Evolutionary conservation across 30 jellyfish, hydroid and myxozoan genomes (phyloP), one percentile per base, ranked within the genome.

Genomic region (Aurelia coerulea): DNA sequence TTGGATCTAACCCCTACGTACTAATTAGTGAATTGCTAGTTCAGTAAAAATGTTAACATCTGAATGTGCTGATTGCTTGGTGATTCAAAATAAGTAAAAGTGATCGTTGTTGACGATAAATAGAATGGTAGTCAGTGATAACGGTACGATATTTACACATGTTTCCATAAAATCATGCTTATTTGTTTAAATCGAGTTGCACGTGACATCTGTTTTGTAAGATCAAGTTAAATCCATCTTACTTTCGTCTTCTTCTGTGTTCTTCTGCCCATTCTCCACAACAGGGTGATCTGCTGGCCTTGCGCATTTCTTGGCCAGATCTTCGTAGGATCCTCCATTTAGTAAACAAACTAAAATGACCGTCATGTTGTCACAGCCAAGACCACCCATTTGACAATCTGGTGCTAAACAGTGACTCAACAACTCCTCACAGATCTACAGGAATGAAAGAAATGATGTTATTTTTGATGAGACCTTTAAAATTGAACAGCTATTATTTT

Each of bases 361-460:
- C 29, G 99, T 94, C 99, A 94, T 94, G 69, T 94, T 94, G 88
- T 94, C 99, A 60, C 99, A 94, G 18, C 99, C 99, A 18, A 94
- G 95, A 5, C 99, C 99, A 3, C 99, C 99, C 99, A 94, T 88
- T 65, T 88, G 99, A 68, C 99, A 94, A 68, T 94, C 99, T 16
- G 99, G 99, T 17, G 99, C 99, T 13, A 94, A 76, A 68, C 99
- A 94, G 76, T 94, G 99, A 16, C 92, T 91, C 32, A 94, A 81
- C 39, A 94, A 39, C 49, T 83, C 95, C 68, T 94, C 99, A 67
- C 97, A 89, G 9, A 94, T 94, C 99, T 94, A 58, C 3, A 69
- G 83, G 37, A 32, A 65, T 9, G 50, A 18, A 66, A 50, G 80
- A 76, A 0, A 56, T 76, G 58, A 76, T 52, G 41, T 54, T 17